Percentiles rank a stretch among this genome's conserved stretches.
Conservation (phyloP, 2,797 vertebrate genomes). For the Sitta carolinensis region DNA sequence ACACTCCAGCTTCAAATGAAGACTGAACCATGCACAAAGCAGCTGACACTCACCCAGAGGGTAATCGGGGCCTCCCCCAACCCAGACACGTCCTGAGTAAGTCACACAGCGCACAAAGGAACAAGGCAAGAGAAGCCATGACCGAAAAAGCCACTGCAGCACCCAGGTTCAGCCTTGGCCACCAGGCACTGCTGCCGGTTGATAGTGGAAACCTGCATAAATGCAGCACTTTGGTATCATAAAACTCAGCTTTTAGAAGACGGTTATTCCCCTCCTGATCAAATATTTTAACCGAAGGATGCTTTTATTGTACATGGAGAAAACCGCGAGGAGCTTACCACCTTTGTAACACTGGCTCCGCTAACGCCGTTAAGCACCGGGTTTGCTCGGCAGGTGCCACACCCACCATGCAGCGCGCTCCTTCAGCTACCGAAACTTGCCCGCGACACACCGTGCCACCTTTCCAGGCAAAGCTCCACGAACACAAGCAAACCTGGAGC, state of each 20-base stretch:
- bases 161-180: background rate
- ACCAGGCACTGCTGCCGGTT: background rate
- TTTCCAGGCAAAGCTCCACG: background rate
- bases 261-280: background rate
- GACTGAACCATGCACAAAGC: background rate
- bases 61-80: background rate
- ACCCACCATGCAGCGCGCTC: background rate
- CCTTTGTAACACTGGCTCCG: background rate
- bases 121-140: background rate
- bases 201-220: background rate
- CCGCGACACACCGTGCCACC: background rate
- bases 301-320: background rate
- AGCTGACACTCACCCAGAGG: background rate
- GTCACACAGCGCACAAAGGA: accelerated
- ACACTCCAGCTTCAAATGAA: background rate
- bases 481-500: background rate
- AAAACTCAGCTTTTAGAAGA: background rate
- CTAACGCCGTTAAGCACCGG: background rate
- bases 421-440: background rate
- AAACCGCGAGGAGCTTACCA: background rate
- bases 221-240: background rate
- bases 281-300: background rate
- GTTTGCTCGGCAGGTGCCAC: conserved; percentile 22
- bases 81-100: background rate
- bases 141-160: background rate